A percentile compares a stretch with the other conserved stretches of the same genome.
Conservation (phyloP, 2,113 vertebrate genomes). For the Prolemur simus region DNA sequence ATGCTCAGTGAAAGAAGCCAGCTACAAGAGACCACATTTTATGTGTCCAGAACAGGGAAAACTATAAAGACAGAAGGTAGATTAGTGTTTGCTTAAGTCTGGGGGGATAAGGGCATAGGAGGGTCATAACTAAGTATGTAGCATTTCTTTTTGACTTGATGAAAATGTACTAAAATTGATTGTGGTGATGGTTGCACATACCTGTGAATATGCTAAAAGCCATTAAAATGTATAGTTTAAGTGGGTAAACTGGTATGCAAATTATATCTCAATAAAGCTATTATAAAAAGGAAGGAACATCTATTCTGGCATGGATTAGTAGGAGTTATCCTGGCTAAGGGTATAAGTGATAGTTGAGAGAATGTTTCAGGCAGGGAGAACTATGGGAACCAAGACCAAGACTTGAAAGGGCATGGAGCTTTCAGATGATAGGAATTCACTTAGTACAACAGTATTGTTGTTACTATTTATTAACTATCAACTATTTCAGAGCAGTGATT, state of each 20-base stretch:
- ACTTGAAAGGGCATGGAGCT: neutral
- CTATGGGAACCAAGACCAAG: neutral
- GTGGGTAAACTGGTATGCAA: neutral
- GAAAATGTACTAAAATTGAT: neutral
- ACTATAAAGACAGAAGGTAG: neutral
- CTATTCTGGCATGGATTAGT: neutral
- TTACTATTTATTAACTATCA: constrained; percentile 33
- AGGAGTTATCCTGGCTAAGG: neutral
- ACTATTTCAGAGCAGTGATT: neutral
- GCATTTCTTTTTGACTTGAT: neutral
- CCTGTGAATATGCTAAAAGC: neutral
- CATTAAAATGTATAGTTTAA: neutral
- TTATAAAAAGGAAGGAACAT: neutral
- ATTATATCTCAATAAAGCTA: neutral
- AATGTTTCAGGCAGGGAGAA: neutral
- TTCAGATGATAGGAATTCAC: neutral
- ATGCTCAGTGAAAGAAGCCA: neutral
- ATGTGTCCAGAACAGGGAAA: neutral
- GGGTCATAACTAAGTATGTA: neutral
- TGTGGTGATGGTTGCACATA: neutral
- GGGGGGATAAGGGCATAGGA: neutral
- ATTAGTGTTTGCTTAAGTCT: neutral
- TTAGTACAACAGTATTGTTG: neutral
- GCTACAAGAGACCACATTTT: neutral
- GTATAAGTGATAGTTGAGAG: neutral